Evolutionary conservation across 2,797 vertebrate genomes (phyloP).

Genomic region (Bradypodion pumilum): DNA sequence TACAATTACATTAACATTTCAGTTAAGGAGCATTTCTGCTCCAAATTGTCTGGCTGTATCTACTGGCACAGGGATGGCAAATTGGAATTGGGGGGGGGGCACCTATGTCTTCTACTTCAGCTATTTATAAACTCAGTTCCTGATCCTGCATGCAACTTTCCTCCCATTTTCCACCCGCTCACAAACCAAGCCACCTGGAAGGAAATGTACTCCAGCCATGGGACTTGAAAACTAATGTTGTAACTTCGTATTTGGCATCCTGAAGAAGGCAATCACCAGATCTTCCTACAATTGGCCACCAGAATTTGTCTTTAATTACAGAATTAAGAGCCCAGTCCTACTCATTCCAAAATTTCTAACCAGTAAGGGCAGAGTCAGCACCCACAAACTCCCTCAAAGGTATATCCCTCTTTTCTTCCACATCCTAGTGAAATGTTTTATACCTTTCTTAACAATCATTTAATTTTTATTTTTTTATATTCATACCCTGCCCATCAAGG

Average conservation of each 20-base stretch:
- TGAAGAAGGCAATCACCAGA: not conserved
- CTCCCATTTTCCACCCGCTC: not conserved
- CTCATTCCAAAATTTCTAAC: constrained; percentile 1
- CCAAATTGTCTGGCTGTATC: not conserved
- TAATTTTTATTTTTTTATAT: too few species aligned
- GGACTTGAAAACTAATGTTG: not conserved
- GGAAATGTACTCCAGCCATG: not conserved
- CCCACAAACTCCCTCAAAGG: not conserved
- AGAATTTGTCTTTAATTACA: not conserved
- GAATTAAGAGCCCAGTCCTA: not conserved
- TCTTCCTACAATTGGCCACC: not conserved
- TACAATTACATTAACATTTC: constrained; percentile 51
- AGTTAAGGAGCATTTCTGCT: constrained; percentile 6
- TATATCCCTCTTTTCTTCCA: not conserved
- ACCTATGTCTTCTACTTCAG: not conserved
- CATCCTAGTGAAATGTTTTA: not conserved
- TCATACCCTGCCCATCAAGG: too few species aligned
- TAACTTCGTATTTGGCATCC: not conserved
- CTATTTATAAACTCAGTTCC: constrained; percentile 22
- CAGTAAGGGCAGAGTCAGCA: constrained; percentile 5
- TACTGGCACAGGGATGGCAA: fast-evolving
- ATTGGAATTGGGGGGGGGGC: constrained; percentile 24
- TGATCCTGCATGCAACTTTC: not conserved
- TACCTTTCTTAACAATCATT: not conserved
- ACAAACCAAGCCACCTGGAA: not conserved